Conservation (phyloP, 2,888 invertebrate genomes). For the Hesperia comma region DNA sequence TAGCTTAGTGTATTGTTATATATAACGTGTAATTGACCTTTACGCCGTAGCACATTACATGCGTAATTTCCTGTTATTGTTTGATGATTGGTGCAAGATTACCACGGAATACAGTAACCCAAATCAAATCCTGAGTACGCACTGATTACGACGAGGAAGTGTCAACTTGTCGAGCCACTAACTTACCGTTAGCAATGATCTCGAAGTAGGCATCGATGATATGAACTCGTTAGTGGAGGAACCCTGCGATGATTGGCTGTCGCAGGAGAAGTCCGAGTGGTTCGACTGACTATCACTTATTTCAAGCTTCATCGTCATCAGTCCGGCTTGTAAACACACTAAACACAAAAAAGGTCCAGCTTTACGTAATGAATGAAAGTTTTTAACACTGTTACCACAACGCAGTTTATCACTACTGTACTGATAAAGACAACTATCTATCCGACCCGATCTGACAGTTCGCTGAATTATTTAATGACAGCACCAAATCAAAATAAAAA, state of each 20-base stretch:
- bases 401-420: constrained; percentile 30
- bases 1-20: no score
- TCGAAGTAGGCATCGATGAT: constrained; percentile 65
- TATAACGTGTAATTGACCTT: no score
- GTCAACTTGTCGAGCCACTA: background rate
- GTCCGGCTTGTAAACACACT: constrained; percentile 53
- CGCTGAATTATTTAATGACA: constrained; percentile 62
- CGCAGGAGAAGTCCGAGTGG: constrained; percentile 85
- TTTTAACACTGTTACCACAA: constrained; percentile 52
- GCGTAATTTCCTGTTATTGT: constrained; percentile 21
- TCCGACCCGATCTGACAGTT: constrained; percentile 52
- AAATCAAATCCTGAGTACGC: background rate
- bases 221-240: constrained; percentile 80
- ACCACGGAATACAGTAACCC: background rate
- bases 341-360: constrained; percentile 45
- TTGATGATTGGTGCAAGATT: background rate
- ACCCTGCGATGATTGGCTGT: constrained; percentile 84
- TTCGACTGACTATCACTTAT: constrained; percentile 85
- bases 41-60: background rate
- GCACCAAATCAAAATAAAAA: constrained; percentile 63
- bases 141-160: background rate
- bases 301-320: constrained; percentile 85
- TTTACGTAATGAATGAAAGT: constrained; percentile 56
- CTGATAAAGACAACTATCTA: constrained; percentile 39
- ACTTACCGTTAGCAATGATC: constrained; percentile 73